phyloP scores from a whole-genome alignment of 2,797 vertebrate species.

The Xenopus petersii region DNA sequence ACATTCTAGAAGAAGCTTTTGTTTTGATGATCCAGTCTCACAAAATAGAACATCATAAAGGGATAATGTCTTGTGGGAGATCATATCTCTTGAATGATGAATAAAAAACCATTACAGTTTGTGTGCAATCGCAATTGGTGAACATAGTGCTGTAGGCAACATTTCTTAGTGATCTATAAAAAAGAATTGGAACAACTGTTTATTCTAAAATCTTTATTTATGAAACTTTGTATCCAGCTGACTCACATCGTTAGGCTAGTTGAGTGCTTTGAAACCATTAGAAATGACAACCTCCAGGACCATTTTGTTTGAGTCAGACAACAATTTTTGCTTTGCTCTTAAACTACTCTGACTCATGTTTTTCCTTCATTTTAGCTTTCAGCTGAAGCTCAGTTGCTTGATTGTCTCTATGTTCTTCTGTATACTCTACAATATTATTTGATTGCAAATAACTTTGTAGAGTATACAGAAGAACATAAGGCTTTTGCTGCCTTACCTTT shows the following conservation, averaged over 20 bases:
- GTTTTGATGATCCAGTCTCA: no score
- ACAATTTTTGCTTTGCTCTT: not conserved
- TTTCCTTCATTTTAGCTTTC: no score
- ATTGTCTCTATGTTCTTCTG: no score
- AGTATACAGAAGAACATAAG: no score
- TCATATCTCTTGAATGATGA: no score
- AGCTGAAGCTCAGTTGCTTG: no score
- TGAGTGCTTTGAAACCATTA: slow-evolving; percentile 13
- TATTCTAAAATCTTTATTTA: slow-evolving; percentile 5
- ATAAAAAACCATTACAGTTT: not conserved
- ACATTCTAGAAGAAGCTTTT: no score
- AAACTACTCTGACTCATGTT: no score
- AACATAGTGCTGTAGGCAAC: slow-evolving; percentile 9
- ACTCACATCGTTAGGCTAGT: slow-evolving; percentile 1
- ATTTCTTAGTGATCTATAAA: slow-evolving; percentile 20
- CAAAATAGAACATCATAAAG: no score
- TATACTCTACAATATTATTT: not conserved
- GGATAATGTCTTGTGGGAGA: no score
- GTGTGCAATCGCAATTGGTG: not conserved
- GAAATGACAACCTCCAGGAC: slow-evolving; percentile 2
- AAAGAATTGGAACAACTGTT: slow-evolving; percentile 4
- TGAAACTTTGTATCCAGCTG: slow-evolving; percentile 3
- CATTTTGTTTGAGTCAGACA: not conserved
- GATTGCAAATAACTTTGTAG: not conserved
- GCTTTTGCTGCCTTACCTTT: no score